phyloP scores from a whole-genome alignment of 2,888 invertebrate genomes.

The Tribolium freemani region DNA sequence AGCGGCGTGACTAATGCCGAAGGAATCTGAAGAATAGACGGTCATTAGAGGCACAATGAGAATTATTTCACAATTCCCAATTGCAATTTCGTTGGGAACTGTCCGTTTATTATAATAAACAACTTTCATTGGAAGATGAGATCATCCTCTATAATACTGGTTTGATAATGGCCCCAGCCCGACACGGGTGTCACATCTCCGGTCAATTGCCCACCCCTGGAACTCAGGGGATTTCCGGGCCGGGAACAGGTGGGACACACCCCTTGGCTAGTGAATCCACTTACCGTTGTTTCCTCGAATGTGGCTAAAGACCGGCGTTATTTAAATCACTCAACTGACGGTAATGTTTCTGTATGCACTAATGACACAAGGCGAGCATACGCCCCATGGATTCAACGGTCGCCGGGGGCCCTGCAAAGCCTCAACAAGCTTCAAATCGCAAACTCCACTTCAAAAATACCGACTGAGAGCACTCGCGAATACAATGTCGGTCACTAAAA shows the following conservation, averaged over 20 bases:
- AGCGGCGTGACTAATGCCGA: slow-evolving; percentile 7
- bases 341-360: slow-evolving; percentile 36
- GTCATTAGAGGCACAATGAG: background rate
- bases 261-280: background rate
- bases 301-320: slow-evolving; percentile 9
- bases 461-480: slow-evolving; percentile 30
- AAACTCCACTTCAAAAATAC: background rate
- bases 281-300: slow-evolving; percentile 22
- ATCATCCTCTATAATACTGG: slow-evolving; percentile 61
- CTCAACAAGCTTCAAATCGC: slow-evolving; percentile 13
- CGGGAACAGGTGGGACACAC: slow-evolving; percentile 31
- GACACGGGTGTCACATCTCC: background rate
- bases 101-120: slow-evolving; percentile 52
- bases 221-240: background rate
- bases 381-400: slow-evolving; percentile 61
- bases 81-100: slow-evolving; percentile 41
- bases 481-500: slow-evolving; percentile 44
- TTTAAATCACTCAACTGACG: slow-evolving; percentile 35
- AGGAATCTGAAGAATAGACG: slow-evolving; percentile 11
- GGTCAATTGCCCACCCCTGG: background rate
- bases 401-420: slow-evolving; percentile 1
- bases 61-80: slow-evolving; percentile 22
- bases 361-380: slow-evolving; percentile 60
- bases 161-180: slow-evolving; percentile 37
- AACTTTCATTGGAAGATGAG: slow-evolving; percentile 61